Conservation (phyloP, 2,113 vertebrate genomes). For the Cephalopterus ornatus region DNA sequence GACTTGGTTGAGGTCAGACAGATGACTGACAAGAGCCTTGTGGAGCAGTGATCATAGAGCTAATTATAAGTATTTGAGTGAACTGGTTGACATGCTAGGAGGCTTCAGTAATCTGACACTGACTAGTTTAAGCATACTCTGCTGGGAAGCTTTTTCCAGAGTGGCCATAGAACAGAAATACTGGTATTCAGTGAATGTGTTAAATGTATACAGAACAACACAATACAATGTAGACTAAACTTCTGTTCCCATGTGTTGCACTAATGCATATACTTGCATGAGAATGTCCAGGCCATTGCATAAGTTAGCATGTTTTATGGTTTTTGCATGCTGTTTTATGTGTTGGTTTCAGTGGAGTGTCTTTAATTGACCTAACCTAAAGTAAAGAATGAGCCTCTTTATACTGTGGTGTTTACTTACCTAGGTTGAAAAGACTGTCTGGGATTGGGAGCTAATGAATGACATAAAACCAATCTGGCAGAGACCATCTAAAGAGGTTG, state of each 20-base stretch:
- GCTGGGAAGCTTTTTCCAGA: not conserved
- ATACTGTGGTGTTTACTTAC: not conserved
- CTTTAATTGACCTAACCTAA: not conserved
- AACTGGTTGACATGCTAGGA: not conserved
- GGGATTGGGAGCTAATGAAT: constrained; percentile 99
- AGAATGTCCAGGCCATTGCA: not conserved
- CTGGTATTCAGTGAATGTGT: rapidly evolving
- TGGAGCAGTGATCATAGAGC: not conserved
- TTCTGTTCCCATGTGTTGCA: not conserved
- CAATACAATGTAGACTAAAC: rapidly evolving
- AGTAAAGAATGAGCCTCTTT: not conserved
- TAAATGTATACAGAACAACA: not conserved
- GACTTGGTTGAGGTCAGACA: not conserved
- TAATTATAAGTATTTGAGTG: not conserved
- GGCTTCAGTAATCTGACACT: not conserved
- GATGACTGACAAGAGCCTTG: not conserved
- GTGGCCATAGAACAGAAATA: not conserved
- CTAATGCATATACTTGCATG: not conserved
- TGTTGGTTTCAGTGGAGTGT: not conserved
- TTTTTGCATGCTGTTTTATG: not conserved
- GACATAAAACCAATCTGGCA: constrained; percentile 99
- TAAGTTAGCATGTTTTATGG: not conserved
- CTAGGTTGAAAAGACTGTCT: constrained; percentile 97
- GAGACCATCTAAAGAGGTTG: constrained; percentile 93
- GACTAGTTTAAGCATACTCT: not conserved